A percentile compares a stretch with the other conserved stretches of the same genome.
Conservation (phyloP, 1,140 invertebrate species). For the Papilio helenus region DNA sequence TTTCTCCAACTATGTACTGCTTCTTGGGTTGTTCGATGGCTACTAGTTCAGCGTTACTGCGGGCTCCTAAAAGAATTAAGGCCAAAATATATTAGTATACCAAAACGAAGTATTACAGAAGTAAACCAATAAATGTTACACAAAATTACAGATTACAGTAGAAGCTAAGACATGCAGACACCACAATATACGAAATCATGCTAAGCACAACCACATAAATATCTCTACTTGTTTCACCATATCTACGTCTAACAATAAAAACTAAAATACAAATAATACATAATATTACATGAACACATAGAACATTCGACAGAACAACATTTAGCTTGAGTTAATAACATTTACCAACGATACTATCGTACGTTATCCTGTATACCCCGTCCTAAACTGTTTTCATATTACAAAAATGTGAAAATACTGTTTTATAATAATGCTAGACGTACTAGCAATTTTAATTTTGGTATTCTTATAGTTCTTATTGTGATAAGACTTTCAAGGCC, state of each 20-base stretch:
- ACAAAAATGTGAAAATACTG: conserved; percentile 1
- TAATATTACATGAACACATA: conserved; percentile 39
- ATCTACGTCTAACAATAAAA: not conserved
- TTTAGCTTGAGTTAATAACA: not conserved
- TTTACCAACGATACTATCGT: not conserved
- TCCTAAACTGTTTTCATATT: not conserved
- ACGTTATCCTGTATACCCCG: not conserved
- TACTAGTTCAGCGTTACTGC: conserved; percentile 71
- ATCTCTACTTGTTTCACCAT: not conserved
- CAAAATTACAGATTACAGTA: conserved; percentile 6
- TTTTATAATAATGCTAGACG: not conserved
- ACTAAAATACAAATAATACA: not conserved
- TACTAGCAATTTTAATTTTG: not conserved
- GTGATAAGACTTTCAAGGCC: not conserved
- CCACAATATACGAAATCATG: conserved; percentile 8
- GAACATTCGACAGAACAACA: conserved; percentile 13
- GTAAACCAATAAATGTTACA: conserved; percentile 21
- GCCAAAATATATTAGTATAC: conserved; percentile 43
- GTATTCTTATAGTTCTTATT: not conserved
- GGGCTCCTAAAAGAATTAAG: conserved; percentile 54
- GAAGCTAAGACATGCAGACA: conserved; percentile 16
- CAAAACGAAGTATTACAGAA: conserved; percentile 21
- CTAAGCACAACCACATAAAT: conserved; percentile 1
- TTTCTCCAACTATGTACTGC: conserved; percentile 87
- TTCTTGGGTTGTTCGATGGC: conserved; percentile 83